A percentile compares a stretch with the other conserved stretches of the same genome.
phyloP scores from a whole-genome alignment of 2,797 vertebrate genomes.

The Lacerta viridis region DNA sequence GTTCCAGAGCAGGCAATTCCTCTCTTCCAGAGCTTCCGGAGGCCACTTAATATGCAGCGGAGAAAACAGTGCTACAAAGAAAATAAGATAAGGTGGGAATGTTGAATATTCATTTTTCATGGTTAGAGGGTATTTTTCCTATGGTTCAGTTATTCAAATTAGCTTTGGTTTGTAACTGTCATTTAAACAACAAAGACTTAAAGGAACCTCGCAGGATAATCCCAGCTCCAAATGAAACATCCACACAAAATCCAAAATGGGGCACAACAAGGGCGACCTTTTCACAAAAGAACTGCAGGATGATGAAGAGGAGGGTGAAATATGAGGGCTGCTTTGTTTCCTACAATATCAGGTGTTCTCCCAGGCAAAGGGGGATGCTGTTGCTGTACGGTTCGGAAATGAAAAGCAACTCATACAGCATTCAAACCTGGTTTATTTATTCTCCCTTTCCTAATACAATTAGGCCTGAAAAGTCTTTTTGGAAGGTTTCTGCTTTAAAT shows the following conservation, averaged over 20 bases:
- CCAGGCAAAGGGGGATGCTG: neutral
- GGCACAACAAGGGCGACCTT: neutral
- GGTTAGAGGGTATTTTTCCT: slow-evolving; percentile 86
- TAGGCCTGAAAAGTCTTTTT: too few species aligned
- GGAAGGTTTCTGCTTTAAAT: too few species aligned
- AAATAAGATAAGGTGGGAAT: slow-evolving; percentile 89
- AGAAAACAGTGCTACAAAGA: slow-evolving; percentile 87
- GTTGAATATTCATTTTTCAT: slow-evolving; percentile 93
- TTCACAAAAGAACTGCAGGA: neutral
- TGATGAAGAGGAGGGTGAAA: neutral
- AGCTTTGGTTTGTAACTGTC: slow-evolving; percentile 78
- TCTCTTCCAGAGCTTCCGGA: slow-evolving; percentile 64
- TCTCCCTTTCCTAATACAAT: too few species aligned
- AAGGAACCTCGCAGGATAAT: slow-evolving; percentile 72
- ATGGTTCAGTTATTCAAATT: slow-evolving; percentile 86
- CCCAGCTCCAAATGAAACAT: slow-evolving; percentile 46
- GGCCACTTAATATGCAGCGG: slow-evolving; percentile 92
- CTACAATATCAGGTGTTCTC: neutral
- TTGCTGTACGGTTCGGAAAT: neutral
- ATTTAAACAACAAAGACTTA: slow-evolving; percentile 75
- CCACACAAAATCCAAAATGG: slow-evolving; percentile 25
- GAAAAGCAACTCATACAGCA: neutral
- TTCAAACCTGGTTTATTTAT: too few species aligned
- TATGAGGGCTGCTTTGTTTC: neutral
- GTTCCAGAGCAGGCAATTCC: slow-evolving; percentile 59